These are phyloP conservation scores for Drosophila sulfurigaster DNA, from an alignment of 1,140 invertebrate genomes.

Conservation along the genomic window DNA sequence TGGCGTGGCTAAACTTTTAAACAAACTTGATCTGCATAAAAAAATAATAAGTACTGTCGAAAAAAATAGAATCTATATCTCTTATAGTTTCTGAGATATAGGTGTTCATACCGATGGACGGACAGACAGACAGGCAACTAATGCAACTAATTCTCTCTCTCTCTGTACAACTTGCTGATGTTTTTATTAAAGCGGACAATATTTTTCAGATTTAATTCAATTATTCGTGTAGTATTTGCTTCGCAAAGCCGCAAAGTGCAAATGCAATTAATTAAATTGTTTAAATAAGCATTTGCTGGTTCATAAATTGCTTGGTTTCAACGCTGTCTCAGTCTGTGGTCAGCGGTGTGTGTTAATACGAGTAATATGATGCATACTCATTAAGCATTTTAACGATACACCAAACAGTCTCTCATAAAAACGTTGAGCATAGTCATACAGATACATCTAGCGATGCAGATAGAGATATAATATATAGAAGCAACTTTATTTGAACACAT, in stretches of 20 bases:
- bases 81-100: too few relatives aligned
- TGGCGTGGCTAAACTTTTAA: too few relatives aligned
- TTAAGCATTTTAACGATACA: conserved; percentile 13
- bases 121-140: too few relatives aligned
- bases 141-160: too few relatives aligned
- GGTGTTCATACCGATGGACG: too few relatives aligned
- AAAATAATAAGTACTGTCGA: too few relatives aligned
- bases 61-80: too few relatives aligned
- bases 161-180: conserved; percentile 1
- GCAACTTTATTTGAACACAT: not conserved
- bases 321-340: conserved; percentile 8
- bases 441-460: not conserved
- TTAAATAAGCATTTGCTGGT: conserved; percentile 3
- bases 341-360: conserved; percentile 8
- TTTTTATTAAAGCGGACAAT: conserved; percentile 10
- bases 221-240: conserved; percentile 1
- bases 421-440: not conserved
- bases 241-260: not conserved
- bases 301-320: conserved; percentile 9
- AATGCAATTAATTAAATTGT: conserved; percentile 6
- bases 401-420: conserved; percentile 6
- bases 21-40: too few relatives aligned
- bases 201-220: not conserved
- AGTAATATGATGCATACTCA: conserved; percentile 10
- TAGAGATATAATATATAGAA: not conserved